Percentiles rank a stretch among this genome's conserved stretches.
Conservation (phyloP, 2,113 vertebrate genomes). For the Indicator indicator region DNA sequence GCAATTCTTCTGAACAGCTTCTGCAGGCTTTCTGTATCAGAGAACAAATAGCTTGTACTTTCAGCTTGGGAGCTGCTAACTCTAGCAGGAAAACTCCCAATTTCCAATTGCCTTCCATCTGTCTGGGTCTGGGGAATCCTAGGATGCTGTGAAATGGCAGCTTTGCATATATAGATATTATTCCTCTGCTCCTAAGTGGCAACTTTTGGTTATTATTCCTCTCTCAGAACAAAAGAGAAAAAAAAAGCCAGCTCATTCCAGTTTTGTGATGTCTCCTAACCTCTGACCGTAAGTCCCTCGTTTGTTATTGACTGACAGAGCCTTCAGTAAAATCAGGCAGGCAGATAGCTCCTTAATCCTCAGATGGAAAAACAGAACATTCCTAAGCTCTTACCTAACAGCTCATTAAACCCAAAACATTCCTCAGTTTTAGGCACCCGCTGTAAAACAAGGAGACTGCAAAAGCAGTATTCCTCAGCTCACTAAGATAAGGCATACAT, state of each 20-base stretch:
- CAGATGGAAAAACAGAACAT: background rate
- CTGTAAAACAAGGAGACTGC: background rate
- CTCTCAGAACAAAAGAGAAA: background rate
- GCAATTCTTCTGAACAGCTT: background rate
- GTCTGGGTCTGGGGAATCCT: background rate
- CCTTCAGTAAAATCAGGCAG: background rate
- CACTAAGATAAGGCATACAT: background rate
- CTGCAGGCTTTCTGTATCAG: background rate
- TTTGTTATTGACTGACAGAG: background rate
- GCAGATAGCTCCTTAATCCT: background rate
- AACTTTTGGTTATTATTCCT: background rate
- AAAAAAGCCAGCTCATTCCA: background rate
- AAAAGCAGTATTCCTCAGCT: background rate
- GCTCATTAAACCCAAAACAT: background rate
- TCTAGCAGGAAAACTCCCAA: background rate
- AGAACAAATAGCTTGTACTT: background rate
- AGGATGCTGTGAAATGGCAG: background rate
- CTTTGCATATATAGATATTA: too few species aligned
- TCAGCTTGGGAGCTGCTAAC: background rate
- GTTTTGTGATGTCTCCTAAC: background rate
- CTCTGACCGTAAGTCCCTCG: background rate
- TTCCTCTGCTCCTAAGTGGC: background rate
- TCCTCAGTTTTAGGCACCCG: background rate
- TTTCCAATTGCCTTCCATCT: background rate
- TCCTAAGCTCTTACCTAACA: background rate